phyloP scores from a whole-genome alignment of 2,797 vertebrate species.

The Lophotriccus pileatus region DNA sequence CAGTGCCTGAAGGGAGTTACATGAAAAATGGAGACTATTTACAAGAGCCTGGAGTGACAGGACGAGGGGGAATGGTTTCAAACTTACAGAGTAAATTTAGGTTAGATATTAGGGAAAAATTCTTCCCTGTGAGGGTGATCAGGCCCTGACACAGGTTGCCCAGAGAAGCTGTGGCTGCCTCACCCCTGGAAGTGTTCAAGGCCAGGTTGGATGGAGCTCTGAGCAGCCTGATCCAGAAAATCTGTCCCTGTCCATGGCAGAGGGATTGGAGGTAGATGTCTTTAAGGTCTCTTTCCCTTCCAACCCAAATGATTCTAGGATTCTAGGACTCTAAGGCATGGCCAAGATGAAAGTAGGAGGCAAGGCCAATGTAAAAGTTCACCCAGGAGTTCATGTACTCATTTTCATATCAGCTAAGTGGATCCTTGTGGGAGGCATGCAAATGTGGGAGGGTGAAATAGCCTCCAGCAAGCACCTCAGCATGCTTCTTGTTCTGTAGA shows the following conservation, averaged over 20 bases:
- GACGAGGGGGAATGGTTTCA: background rate
- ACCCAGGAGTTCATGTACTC: background rate
- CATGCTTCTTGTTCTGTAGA: background rate
- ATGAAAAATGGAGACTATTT: background rate
- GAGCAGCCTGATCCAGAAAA: background rate
- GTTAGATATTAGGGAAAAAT: background rate
- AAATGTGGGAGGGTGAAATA: background rate
- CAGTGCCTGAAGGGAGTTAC: background rate
- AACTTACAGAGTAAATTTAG: background rate
- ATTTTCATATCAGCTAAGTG: background rate
- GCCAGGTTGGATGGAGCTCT: accelerated
- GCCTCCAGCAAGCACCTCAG: slow-evolving; percentile 5
- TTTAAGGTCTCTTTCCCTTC: background rate
- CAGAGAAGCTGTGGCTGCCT: background rate
- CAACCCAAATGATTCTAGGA: background rate
- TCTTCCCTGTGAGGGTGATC: accelerated
- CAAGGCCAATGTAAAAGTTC: background rate
- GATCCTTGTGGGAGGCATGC: background rate
- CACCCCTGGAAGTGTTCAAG: background rate
- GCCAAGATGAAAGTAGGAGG: background rate
- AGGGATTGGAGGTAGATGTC: accelerated
- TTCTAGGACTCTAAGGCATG: background rate
- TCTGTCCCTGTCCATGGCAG: background rate
- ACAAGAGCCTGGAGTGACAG: background rate
- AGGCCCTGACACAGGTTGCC: background rate